Base-by-base conservation (phyloP, 2,888 invertebrate species). In the Parnassius smintheus region DNA sequence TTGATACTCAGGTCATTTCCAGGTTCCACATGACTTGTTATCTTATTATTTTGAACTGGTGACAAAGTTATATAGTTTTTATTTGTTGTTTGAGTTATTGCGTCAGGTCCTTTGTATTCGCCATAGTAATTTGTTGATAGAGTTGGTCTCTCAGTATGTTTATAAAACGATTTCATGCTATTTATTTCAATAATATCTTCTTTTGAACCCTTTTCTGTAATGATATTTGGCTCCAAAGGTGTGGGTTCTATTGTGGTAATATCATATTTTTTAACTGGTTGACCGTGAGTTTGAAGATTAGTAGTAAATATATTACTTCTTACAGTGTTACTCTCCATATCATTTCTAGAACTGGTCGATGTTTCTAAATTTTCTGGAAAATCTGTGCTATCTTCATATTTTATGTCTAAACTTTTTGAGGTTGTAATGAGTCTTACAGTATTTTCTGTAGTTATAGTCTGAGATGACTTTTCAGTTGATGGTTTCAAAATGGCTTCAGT, bases 341-440 rank as follows among this genome's bases (percentile, higher is more conserved):
- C 10, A 0, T 41, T 35, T 42, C 22, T 13, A 3, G 45, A 12
- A 22, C 22, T 45, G 22, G 45, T 51, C 1, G 51, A 46, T 2
- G 35, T 56, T 61, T 50, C 22, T 41, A 10, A 52, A 12, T 7
- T 52, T 41, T 46, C 46, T 7, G 44, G 9, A 11, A 51, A 51
- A 35, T 25, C 25, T 25, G 11, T 61, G 50, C 44, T 42, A 22
- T 51, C 56, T 42, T 48, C 48, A 35, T 12, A 41, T 12, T 10
- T 61, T 61, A 42, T 45, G n/a, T 61, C 42, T 1, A 42, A n/a
- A 42, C 18, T 8, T 48, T 9, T 51, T 13, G 48, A 52, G 22
- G 46, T 56, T 49, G 54, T 46, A 2, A 46, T 46, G 13, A 18
- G 9, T 42, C 12, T 57, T 12, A 12, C 44, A 52, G 25, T 11